Conservation (phyloP, 2,113 vertebrate species). For the Heterotilapia buettikoferi region DNA sequence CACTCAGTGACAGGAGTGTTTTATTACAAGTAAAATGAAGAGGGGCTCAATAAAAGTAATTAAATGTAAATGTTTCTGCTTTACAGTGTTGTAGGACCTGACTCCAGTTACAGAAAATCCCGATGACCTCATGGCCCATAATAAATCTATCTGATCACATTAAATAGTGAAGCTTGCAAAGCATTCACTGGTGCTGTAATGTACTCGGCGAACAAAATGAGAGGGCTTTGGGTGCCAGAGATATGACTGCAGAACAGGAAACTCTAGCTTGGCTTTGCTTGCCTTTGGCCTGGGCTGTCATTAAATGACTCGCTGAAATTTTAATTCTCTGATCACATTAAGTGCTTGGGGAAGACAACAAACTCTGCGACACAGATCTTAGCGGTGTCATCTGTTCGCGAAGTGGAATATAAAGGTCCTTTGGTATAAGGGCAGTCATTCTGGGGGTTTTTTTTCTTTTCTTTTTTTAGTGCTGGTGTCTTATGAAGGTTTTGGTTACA, state of each 20-base stretch:
- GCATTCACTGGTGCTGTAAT: background rate
- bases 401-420: conserved; percentile 52
- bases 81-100: conserved; percentile 79
- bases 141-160: conserved; percentile 83
- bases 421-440: conserved; percentile 25
- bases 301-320: conserved; percentile 76
- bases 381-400: conserved; percentile 68
- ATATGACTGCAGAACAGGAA: conserved; percentile 61
- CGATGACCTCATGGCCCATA: conserved; percentile 80
- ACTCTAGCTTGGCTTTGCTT: conserved; percentile 51
- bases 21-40: conserved; percentile 85
- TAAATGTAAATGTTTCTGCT: conserved; percentile 88
- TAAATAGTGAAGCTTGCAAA: conserved; percentile 17
- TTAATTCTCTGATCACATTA: conserved; percentile 84
- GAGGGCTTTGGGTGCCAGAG: conserved; percentile 26
- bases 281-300: conserved; percentile 53
- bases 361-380: conserved; percentile 68
- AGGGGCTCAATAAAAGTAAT: conserved; percentile 89
- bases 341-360: conserved; percentile 77
- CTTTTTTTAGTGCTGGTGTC: conserved; percentile 34
- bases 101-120: conserved; percentile 86
- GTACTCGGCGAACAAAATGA: conserved; percentile 18
- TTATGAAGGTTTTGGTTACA: conserved; percentile 66
- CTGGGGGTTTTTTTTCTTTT: conserved; percentile 21
- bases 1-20: conserved; percentile 83